A percentile compares a stretch with the other conserved stretches of the same genome.
phyloP scores from a whole-genome alignment of 2,797 vertebrate species.

The Liparis tanakae region DNA sequence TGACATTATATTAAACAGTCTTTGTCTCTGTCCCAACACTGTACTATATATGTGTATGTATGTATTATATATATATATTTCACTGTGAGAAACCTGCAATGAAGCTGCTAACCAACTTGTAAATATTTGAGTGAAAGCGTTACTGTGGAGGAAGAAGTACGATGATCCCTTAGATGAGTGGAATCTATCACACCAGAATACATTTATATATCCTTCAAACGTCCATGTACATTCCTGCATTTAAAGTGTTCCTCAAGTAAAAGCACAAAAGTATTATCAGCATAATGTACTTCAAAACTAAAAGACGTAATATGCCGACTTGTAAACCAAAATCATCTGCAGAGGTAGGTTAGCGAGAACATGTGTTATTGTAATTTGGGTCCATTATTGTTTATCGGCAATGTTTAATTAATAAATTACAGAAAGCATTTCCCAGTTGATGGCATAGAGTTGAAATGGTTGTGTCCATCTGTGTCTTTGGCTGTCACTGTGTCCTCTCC shows the following conservation, averaged over 20 bases:
- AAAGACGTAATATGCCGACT: too few species aligned
- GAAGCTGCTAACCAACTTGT: background rate
- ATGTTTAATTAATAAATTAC: background rate
- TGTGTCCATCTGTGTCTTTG: conserved; percentile 22
- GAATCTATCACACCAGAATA: background rate
- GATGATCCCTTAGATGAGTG: too few species aligned
- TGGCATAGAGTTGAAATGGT: conserved; percentile 1
- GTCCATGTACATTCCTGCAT: background rate
- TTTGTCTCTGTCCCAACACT: background rate
- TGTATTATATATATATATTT: background rate
- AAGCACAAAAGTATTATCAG: background rate
- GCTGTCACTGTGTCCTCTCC: conserved; percentile 20
- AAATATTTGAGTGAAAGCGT: background rate
- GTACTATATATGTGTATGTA: background rate
- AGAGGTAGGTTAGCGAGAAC: background rate
- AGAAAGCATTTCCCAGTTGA: conserved; percentile 11
- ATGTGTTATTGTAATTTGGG: conserved; percentile 20
- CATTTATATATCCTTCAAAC: background rate
- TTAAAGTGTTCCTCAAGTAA: background rate
- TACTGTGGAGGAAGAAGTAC: background rate
- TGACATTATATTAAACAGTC: background rate
- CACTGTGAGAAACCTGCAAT: background rate
- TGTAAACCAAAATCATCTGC: background rate
- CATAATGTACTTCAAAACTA: too few species aligned
- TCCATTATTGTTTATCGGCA: conserved; percentile 7